Evolutionary conservation across 2,888 invertebrate genomes (phyloP), one percentile per base, ranked within the genome.

Genomic region (Trissolcus japonicus): DNA sequence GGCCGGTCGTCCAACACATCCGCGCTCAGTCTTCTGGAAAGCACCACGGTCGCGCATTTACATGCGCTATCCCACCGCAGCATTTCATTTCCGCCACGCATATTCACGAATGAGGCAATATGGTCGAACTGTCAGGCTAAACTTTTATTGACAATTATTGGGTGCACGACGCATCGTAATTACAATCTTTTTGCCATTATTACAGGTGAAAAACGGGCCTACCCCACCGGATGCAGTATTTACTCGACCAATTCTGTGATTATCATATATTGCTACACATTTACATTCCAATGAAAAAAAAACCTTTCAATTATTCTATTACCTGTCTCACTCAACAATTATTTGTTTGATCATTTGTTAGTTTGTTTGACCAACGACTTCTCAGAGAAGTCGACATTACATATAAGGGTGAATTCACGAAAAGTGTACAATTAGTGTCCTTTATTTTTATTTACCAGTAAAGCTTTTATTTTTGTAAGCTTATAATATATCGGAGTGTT

Each of bases 11-110:
- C 48, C 57, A 41, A 9, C 60, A 41, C 59, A 67, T 61, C 63
- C 60, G 43, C 46, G 63, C 14, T 60, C 77, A 61, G 65, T 72
- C 77, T 68, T 78, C 73, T 57, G 77, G 73, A 73, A 68, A 62
- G 65, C 53, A 16, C 17, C 21, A 48, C 60, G 16, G 62, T 17
- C 57, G 50, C 63, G 65, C 72, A 77, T 73, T 77, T 73, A 73
- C 67, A 73, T 77, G 73, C 56, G 29, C 54, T 35, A 59, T 73
- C 73, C 77, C 78, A 60, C 21, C 56, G 65, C 61, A 65, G 61
- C 65, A 66, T 77, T 77, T 77, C 77, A 73, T 77, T 77, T 77
- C 77, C 77, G 77, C 63, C 41, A 43, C 71, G 71, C 71, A 69
- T 65, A 75, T 75, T 63, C 59, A 65, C 59, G 60, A 60, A 51